Evolutionary conservation across 2,797 vertebrate species (phyloP).

Genomic region (Botia almorhae): DNA sequence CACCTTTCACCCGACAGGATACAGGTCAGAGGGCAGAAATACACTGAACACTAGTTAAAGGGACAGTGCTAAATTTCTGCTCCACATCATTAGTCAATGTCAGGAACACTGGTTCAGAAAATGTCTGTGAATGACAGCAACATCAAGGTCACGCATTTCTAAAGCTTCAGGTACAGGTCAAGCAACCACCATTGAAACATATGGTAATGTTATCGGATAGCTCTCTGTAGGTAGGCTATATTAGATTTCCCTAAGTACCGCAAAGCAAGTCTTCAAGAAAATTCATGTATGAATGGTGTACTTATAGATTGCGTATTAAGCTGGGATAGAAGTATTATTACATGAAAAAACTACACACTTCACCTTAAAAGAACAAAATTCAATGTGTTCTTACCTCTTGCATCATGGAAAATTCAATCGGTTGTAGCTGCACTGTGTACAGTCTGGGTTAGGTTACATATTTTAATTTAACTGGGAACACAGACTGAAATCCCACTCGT

Average conservation of each 20-base stretch:
- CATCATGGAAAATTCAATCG: conserved; percentile 6
- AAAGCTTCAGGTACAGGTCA: not conserved
- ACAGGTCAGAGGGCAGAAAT: conserved; percentile 55
- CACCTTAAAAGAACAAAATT: not conserved
- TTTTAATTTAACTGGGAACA: conserved; percentile 3
- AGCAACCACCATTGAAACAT: no score
- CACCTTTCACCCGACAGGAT: not conserved
- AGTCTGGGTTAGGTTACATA: conserved; percentile 7
- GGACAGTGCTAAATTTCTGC: no score
- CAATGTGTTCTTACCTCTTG: not conserved
- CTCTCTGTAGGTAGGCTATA: not conserved
- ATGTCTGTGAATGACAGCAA: not conserved
- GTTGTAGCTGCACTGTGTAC: not conserved
- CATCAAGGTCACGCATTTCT: not conserved
- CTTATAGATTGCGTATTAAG: not conserved
- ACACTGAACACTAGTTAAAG: no score
- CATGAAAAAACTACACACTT: not conserved
- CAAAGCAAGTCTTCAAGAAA: not conserved
- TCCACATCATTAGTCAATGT: not conserved
- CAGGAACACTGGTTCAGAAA: no score
- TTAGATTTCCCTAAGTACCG: not conserved
- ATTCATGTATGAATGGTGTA: not conserved
- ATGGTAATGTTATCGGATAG: not conserved
- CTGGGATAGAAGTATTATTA: conserved; percentile 12
- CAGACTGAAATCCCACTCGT: conserved; percentile 15